Base-by-base conservation (phyloP, 2,888 invertebrate species). In the Acrobasis consociella region DNA sequence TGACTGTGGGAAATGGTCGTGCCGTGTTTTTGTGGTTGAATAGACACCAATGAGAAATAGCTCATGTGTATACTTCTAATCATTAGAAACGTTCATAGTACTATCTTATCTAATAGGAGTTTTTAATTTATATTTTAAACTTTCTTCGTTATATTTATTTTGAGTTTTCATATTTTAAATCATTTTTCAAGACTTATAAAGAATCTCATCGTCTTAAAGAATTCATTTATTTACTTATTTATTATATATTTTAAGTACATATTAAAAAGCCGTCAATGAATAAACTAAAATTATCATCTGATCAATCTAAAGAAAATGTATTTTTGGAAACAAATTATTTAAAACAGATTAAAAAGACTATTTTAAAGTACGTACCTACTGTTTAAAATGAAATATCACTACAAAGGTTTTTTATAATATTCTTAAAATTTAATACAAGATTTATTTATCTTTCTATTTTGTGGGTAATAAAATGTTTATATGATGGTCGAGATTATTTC, bases 121-220 rank as follows among this genome's bases (percentile, higher is more conserved):
- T 46, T 13, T 46, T 46, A 1, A 42, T 46, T 42, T 39, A 16
- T 39, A 39, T 9, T 15, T 39, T 10, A 2, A 39, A 15, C 16
- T 42, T 56, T 39, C 7, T 15, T 39, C 15, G 17, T 9, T 39
- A 42, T 42, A 38, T 55, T 49, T 59, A 60, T 49, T 51, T 55
- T 9, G 9, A 5, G 16, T 9, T 39, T 42, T 16, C 1, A 49
- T 49, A 46, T 22, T 16, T 22, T 22, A 17, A n/a, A 58, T 16
- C 10, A 9, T 53, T 15, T 55, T 13, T 49, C 10, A 62, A 66
- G 65, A 64, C 65, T 64, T 58, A 58, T 5, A 39, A 51, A 17
- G 66, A 66, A 66, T 66, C 66, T 66, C 66, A 66, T 63, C 58
- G 50, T 50, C 58, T 64, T 61, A 46, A 50, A 22, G 15, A 38